phyloP scores from a whole-genome alignment of 2,888 invertebrate species.

The Drosophila mulleri region DNA sequence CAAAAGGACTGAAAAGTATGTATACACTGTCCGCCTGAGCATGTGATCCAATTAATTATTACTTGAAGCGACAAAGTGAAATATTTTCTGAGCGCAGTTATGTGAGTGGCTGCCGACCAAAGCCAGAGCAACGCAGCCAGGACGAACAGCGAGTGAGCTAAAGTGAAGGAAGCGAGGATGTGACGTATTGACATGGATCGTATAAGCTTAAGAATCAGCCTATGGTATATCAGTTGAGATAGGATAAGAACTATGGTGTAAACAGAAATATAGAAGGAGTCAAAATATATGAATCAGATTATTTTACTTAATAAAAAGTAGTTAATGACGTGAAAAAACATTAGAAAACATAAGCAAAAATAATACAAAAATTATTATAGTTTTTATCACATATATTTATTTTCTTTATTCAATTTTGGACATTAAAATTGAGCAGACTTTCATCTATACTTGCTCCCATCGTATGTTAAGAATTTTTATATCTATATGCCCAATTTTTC shows the following conservation, averaged over 20 bases:
- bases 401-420: no score
- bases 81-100: conserved; percentile 43
- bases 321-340: no score
- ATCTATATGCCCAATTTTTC: neutral
- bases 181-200: no score
- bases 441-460: neutral
- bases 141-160: conserved; percentile 34
- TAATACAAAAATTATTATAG: no score
- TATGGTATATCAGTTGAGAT: neutral
- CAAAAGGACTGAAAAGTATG: conserved; percentile 26
- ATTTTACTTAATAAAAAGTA: no score
- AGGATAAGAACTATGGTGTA: neutral
- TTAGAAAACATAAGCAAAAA: no score
- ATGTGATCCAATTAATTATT: conserved; percentile 64
- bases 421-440: no score
- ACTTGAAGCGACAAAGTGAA: conserved; percentile 28
- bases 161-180: neutral
- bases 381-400: no score
- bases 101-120: neutral
- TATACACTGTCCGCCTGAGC: conserved; percentile 22
- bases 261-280: neutral
- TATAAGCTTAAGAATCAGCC: neutral
- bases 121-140: conserved; percentile 8
- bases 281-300: neutral
- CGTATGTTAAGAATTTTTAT: neutral